Base-by-base conservation (phyloP, 2,113 vertebrate genomes). In the Lasiurus borealis region DNA sequence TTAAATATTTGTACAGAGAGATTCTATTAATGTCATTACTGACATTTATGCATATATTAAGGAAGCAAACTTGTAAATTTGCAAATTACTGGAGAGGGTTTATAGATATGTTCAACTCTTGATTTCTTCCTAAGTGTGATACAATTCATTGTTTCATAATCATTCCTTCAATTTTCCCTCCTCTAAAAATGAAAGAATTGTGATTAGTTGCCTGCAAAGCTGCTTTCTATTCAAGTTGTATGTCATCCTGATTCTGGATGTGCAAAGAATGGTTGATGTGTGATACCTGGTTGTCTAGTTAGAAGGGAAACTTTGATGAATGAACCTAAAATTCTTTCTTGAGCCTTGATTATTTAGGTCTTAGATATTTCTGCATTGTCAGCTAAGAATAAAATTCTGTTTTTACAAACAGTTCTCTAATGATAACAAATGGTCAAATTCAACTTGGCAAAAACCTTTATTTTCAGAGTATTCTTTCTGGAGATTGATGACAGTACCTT, bases 381-480 rank as follows among this genome's bases (percentile, higher is more conserved):
- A 97, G 89, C 94, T 96, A 88, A 94, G 82, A 95, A 94, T 40
- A 91, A 71, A 97, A 96, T 93, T 83, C 57, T 95, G 73, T n/a
- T 64, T 95, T 96, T 57, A 89, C 50, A 82, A 96, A 88, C 25
- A 95, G 36, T 68, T 12, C 29, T 72, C 82, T 85, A 97, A 96
- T 89, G 95, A 97, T 96, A 98, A 95, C 0, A 3, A 83, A 96
- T 93, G 46, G 50, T 64, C 95, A 96, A 94, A 95, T 93, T 88
- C 34, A 96, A 87, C 40, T 91, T 95, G 31, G 57, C 73, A 96
- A 72, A 62, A 59, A 12, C 27, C 36, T 23, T 85, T 72, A 83
- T 80, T 76, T 85, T 40, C 36, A 71, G 48, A 85, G 25, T 3
- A 0, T 57, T 95, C 84, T 91, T 81, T 19, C 81, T 97, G 73